Base-by-base conservation (phyloP, 2,888 invertebrate genomes). In the Lathronympha strigana region DNA sequence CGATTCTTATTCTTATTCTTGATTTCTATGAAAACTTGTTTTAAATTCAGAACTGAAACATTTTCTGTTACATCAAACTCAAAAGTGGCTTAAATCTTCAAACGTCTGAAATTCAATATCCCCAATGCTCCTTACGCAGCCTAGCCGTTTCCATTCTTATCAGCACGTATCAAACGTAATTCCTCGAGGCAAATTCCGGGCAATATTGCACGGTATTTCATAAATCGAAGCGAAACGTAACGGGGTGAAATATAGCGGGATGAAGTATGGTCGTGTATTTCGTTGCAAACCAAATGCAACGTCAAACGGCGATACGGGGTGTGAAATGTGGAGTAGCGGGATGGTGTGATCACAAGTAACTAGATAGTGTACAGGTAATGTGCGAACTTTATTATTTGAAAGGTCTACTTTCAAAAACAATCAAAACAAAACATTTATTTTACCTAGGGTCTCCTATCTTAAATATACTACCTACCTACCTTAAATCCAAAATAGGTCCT, bases 141-240 rank as follows among this genome's bases (percentile, higher is more conserved):
- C 21, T 33, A n/a, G 8, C 19, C 33, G n/a, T 51, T 33, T 25
- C 55, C 23, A 9, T 13, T 28, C 21, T 11, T 31, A 50, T 60
- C 60, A 61, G 21, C 63, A 63, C 63, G 63, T 63, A 63, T 31
- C 55, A 63, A 55, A 57, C 49, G 49, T 55, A 50, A 57, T 62
- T 53, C 53, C 49, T 49, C 53, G 49, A 40, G 63, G 49, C 28
- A 63, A 63, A 57, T 49, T 45, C 40, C 15, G 45, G 13, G 63
- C 55, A 50, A 57, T 63, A 55, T 63, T 57, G 55, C 9, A n/a
- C 61, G 23, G 61, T 33, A 63, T 63, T 49, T 49, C 55, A 57
- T 63, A 63, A 55, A 63, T 63, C 49, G 63, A 40, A 4, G 36
- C 21, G 36, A 51, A 51, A 31, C 17, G 36, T 31, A 53, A 36